These are phyloP conservation scores for Melanotaenia duboulayi DNA, from an alignment of 2,113 vertebrate genomes.

Conservation along the genomic window DNA sequence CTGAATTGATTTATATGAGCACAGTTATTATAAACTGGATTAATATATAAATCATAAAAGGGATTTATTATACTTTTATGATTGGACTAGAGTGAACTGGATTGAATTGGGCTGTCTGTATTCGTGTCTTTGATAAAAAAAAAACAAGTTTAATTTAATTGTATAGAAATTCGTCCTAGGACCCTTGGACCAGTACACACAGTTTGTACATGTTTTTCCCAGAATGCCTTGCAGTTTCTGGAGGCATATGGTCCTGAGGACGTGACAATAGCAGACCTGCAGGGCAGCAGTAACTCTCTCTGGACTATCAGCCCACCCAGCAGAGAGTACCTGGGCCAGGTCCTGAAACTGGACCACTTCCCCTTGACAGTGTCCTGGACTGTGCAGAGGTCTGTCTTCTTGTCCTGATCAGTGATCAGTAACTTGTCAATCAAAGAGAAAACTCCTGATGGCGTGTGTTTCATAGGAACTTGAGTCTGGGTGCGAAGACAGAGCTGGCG, in stretches of 20 bases:
- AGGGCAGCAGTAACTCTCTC: constrained; percentile 66
- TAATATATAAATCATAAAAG: too few relatives aligned
- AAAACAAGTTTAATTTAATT: too few relatives aligned
- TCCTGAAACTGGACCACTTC: constrained; percentile 58
- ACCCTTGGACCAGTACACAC: background rate
- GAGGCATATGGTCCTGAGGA: constrained; percentile 54
- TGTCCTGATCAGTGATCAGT: background rate
- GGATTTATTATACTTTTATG: too few relatives aligned
- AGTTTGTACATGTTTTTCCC: constrained; percentile 16
- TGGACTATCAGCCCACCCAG: constrained; percentile 71
- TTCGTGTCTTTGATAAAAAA: too few relatives aligned
- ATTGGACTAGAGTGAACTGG: too few relatives aligned
- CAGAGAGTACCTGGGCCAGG: constrained; percentile 56
- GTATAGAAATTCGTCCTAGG: background rate
- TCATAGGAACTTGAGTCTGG: constrained; percentile 61
- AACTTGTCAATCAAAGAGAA: too few relatives aligned
- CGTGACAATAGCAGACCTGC: constrained; percentile 51
- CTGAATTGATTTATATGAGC: too few relatives aligned
- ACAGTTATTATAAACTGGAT: too few relatives aligned
- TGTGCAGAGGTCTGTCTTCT: constrained; percentile 42
- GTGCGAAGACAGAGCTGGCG: constrained; percentile 54
- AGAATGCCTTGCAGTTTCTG: constrained; percentile 70
- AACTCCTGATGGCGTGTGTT: background rate
- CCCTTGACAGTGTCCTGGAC: constrained; percentile 64
- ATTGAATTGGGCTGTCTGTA: too few relatives aligned